These are phyloP conservation scores for Cataglyphis hispanica DNA, from an alignment of 1,140 invertebrate species.

Conservation along the genomic window DNA sequence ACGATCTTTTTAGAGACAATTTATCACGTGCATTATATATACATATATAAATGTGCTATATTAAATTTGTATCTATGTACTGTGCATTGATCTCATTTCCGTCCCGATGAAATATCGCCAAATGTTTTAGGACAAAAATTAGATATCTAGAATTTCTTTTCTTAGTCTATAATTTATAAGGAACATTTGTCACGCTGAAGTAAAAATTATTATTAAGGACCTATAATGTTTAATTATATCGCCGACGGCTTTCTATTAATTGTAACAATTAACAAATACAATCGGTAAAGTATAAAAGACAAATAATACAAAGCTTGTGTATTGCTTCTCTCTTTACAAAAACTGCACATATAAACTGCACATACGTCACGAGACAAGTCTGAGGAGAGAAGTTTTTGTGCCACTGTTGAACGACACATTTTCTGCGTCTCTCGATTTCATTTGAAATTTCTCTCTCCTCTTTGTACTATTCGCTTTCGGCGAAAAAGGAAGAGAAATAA, in stretches of 20 bases:
- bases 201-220: not conserved
- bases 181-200: not conserved
- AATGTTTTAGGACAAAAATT: not conserved
- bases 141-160: not conserved
- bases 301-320: not conserved
- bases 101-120: not conserved
- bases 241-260: not conserved
- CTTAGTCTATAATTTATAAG: not conserved
- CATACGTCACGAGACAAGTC: not conserved
- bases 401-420: slow-evolving; percentile 8
- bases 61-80: slow-evolving; percentile 42
- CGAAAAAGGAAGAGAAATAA: not conserved
- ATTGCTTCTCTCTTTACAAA: not conserved
- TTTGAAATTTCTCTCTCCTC: not conserved
- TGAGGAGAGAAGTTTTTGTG: slow-evolving; percentile 13
- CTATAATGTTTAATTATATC: not conserved
- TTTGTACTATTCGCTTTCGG: not conserved
- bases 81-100: slow-evolving; percentile 32
- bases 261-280: slow-evolving; percentile 7
- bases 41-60: not conserved
- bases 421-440: not conserved
- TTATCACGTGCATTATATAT: slow-evolving; percentile 38
- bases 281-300: not conserved
- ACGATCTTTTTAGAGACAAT: slow-evolving; percentile 58
- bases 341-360: not conserved